Percentiles rank a stretch among this genome's conserved stretches.
phyloP scores from a whole-genome alignment of 2,888 invertebrate species.

The Tuberolachnus salignus region DNA sequence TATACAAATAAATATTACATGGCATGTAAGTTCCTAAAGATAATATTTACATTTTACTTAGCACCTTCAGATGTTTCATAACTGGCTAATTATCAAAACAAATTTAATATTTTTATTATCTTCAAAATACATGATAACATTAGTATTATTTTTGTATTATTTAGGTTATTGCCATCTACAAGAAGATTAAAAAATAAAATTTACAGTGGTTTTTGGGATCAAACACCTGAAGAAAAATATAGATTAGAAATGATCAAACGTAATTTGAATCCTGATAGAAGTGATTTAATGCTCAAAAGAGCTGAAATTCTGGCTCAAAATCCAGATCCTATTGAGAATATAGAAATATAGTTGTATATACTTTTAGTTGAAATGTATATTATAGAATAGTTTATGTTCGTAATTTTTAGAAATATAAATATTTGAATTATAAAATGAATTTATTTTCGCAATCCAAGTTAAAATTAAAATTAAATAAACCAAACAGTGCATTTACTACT shows the following conservation, averaged over 20 bases:
- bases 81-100: too few relatives aligned
- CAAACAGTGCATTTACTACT: not conserved
- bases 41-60: too few relatives aligned
- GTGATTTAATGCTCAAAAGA: slow-evolving; percentile 17
- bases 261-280: slow-evolving; percentile 43
- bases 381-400: slow-evolving; percentile 3
- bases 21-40: too few relatives aligned
- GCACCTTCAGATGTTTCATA: too few relatives aligned
- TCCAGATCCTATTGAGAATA: not conserved
- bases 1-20: too few relatives aligned
- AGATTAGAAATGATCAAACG: slow-evolving; percentile 42
- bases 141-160: slow-evolving; percentile 7
- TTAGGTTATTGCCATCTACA: slow-evolving; percentile 20
- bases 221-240: slow-evolving; percentile 36
- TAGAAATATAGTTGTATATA: slow-evolving; percentile 33
- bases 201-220: slow-evolving; percentile 39
- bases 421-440: slow-evolving; percentile 33
- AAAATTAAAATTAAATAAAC: slow-evolving; percentile 47
- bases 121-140: too few relatives aligned
- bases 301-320: slow-evolving; percentile 17
- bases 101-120: too few relatives aligned
- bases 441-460: slow-evolving; percentile 51
- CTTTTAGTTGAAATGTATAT: slow-evolving; percentile 1
- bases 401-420: not conserved
- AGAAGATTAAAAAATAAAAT: slow-evolving; percentile 34